These are phyloP conservation scores for Stylophora pistillata DNA, from an alignment of 64 coral and sea anemone genomes.

Conservation along the genomic window DNA sequence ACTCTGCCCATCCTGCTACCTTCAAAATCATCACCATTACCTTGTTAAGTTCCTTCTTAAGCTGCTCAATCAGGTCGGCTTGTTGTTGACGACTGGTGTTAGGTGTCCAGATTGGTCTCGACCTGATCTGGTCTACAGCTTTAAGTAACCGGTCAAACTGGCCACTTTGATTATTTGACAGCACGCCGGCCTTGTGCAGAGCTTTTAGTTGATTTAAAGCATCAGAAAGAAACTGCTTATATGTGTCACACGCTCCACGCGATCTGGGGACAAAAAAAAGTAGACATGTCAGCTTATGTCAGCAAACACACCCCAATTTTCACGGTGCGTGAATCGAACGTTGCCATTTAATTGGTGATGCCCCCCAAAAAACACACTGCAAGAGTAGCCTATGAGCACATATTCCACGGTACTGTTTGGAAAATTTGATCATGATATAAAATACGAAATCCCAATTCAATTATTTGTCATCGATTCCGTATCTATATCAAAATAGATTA, in stretches of 20 bases:
- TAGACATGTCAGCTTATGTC: not conserved
- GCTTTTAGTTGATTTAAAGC: constrained; percentile 61
- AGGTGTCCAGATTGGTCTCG: constrained; percentile 48
- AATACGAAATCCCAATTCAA: too few relatives aligned
- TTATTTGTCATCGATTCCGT: too few relatives aligned
- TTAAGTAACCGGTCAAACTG: constrained; percentile 80
- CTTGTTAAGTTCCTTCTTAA: constrained; percentile 68
- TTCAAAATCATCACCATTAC: constrained; percentile 1
- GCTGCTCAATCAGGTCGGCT: constrained; percentile 70
- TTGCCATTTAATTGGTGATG: too few relatives aligned
- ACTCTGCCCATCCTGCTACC: too few relatives aligned
- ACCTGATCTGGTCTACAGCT: constrained; percentile 69
- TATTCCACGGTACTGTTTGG: too few relatives aligned
- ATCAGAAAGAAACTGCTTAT: constrained; percentile 47
- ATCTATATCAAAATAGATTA: too few relatives aligned
- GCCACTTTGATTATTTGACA: constrained; percentile 58
- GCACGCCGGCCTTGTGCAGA: constrained; percentile 66
- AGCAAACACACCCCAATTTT: not conserved
- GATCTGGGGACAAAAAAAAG: constrained; percentile 1
- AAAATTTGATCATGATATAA: too few relatives aligned
- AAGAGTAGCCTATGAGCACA: too few relatives aligned
- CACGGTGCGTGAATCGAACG: too few relatives aligned
- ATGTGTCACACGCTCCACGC: constrained; percentile 66
- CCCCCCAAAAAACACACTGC: too few relatives aligned
- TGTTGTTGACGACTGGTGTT: constrained; percentile 45